Conservation (phyloP, 1,140 invertebrate genomes). For the Alviniconcha marisindica region DNA sequence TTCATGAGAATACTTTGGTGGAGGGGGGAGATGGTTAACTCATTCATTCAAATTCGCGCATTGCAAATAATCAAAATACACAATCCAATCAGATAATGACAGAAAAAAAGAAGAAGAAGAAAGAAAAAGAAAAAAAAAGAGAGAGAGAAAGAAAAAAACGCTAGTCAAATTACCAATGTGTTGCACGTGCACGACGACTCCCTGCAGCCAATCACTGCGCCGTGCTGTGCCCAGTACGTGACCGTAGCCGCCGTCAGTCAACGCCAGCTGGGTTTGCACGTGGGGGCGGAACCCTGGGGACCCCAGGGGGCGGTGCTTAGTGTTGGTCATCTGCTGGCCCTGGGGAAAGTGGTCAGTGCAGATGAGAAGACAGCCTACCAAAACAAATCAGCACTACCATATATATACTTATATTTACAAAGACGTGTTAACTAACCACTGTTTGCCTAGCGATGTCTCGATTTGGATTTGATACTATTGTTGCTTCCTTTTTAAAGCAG, state of each 20-base stretch:
- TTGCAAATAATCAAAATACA: no score
- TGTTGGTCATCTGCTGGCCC: constrained; percentile 39
- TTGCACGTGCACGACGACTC: constrained; percentile 49
- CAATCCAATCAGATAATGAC: no score
- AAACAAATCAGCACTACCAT: no score
- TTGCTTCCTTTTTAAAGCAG: not conserved
- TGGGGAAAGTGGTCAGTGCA: no score
- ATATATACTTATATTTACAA: constrained; percentile 33
- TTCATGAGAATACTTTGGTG: no score
- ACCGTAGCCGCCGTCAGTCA: constrained; percentile 49
- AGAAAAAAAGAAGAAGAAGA: no score
- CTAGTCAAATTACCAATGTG: constrained; percentile 35
- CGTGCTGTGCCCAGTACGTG: constrained; percentile 49
- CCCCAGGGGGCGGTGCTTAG: constrained; percentile 31
- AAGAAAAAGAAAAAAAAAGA: no score
- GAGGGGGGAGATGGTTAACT: no score
- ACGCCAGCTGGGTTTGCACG: constrained; percentile 45
- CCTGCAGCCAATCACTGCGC: constrained; percentile 47
- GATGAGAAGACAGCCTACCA: no score
- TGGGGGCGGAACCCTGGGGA: constrained; percentile 47
- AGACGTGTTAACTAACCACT: constrained; percentile 41
- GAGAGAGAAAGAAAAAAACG: no score
- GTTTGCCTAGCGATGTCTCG: constrained; percentile 32
- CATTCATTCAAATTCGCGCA: no score
- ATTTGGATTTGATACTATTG: constrained; percentile 27